A percentile compares a stretch with the other conserved stretches of the same genome.
These are phyloP conservation scores for Masticophis lateralis DNA, from an alignment of 2,797 vertebrate species.

Conservation along the genomic window DNA sequence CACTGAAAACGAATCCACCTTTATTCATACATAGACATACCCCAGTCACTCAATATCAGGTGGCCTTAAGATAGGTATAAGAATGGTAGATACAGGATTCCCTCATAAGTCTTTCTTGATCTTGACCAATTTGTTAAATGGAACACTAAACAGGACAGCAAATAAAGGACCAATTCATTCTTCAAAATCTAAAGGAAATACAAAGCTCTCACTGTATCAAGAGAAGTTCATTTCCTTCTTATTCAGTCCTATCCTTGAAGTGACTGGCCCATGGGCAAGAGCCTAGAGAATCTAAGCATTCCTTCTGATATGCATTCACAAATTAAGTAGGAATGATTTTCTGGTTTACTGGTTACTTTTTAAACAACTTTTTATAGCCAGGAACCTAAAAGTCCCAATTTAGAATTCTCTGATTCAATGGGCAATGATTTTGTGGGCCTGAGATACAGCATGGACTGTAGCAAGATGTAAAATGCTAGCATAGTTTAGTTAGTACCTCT, in stretches of 20 bases:
- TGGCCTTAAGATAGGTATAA: not conserved
- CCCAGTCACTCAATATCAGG: not conserved
- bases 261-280: not conserved
- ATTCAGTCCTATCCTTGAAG: not conserved
- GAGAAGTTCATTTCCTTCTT: too few species aligned
- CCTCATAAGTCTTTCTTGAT: not conserved
- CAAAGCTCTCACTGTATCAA: not conserved
- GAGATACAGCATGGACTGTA: not conserved
- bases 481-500: not conserved
- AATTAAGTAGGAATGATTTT: not conserved
- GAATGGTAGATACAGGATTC: not conserved
- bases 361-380: not conserved
- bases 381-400: not conserved
- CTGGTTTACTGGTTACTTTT: not conserved
- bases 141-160: not conserved
- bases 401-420: not conserved
- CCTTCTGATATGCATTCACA: not conserved
- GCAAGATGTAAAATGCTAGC: too few species aligned
- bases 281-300: not conserved
- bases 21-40: not conserved
- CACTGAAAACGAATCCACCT: not conserved
- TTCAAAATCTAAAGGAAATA: not conserved
- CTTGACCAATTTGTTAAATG: not conserved
- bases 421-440: not conserved
- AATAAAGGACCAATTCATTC: not conserved